phyloP scores from a whole-genome alignment of 1,140 invertebrate species.

The Choristoneura fumiferana region DNA sequence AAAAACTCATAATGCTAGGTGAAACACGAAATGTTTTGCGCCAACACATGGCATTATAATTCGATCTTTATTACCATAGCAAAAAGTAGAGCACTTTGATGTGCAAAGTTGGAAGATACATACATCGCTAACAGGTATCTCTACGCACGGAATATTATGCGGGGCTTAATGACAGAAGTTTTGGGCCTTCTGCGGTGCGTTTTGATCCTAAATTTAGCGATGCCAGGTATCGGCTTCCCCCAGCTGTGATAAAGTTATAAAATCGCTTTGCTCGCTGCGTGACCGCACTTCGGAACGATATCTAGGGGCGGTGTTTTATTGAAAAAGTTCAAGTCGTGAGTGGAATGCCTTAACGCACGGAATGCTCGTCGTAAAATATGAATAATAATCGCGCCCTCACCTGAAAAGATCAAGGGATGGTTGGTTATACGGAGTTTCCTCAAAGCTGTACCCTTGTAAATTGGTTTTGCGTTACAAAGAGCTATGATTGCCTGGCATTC shows the following conservation, averaged over 20 bases:
- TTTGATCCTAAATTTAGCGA: constrained; percentile 19
- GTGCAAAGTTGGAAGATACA: constrained; percentile 4
- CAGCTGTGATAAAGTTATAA: constrained; percentile 68
- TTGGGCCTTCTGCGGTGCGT: constrained; percentile 25
- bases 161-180: constrained; percentile 33
- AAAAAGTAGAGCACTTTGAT: constrained; percentile 1
- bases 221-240: constrained; percentile 45
- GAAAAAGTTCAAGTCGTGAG: constrained; percentile 72
- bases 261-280: constrained; percentile 63
- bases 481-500: constrained; percentile 1
- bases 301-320: constrained; percentile 67
- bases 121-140: not conserved
- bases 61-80: constrained; percentile 2
- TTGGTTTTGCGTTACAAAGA: constrained; percentile 11
- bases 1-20: too few species aligned
- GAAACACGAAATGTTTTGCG: not conserved
- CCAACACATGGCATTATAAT: not conserved
- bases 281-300: constrained; percentile 59
- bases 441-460: constrained; percentile 12
- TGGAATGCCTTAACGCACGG: constrained; percentile 51
- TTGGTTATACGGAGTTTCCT: constrained; percentile 14
- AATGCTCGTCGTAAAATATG: constrained; percentile 62
- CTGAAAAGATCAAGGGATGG: constrained; percentile 17
- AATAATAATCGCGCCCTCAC: constrained; percentile 53
- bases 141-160: constrained; percentile 12